phyloP scores from a whole-genome alignment of 2,797 vertebrate species.

The Pampus argenteus region DNA sequence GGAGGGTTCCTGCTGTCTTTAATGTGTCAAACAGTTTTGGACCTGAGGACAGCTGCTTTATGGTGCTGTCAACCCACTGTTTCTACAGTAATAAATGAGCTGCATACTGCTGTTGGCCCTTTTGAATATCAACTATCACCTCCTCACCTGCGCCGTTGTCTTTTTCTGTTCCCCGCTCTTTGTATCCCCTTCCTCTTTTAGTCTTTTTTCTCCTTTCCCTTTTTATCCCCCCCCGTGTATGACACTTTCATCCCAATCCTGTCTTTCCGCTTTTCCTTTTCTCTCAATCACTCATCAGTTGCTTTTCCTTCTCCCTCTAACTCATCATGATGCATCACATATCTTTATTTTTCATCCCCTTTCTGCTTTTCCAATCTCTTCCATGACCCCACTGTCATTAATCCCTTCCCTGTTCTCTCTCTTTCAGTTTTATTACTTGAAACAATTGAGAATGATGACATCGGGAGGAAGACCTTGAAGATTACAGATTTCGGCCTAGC shows the following conservation, averaged over 20 bases:
- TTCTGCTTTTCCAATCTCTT: background rate
- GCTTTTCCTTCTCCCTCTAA: too few relatives aligned
- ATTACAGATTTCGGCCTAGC: conserved; percentile 98
- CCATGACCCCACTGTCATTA: conserved; percentile 4
- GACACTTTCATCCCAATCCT: conserved; percentile 32
- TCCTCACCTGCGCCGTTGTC: conserved; percentile 33
- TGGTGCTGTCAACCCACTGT: conserved; percentile 71
- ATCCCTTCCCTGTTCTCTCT: background rate
- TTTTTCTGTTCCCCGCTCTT: conserved; percentile 19
- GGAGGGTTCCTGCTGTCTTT: conserved; percentile 60
- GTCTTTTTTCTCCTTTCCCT: background rate
- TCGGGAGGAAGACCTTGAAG: conserved; percentile 95
- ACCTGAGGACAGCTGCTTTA: conserved; percentile 76
- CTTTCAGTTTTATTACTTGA: conserved; percentile 93
- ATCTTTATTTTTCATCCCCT: background rate
- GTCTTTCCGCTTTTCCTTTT: conserved; percentile 24
- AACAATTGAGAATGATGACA: conserved; percentile 93
- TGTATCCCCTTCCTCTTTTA: conserved; percentile 28
- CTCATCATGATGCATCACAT: background rate
- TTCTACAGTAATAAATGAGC: conserved; percentile 71
- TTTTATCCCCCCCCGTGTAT: conserved; percentile 8
- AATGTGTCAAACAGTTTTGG: conserved; percentile 71
- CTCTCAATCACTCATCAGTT: conserved; percentile 14
- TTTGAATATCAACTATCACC: conserved; percentile 66
- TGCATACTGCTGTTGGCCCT: conserved; percentile 59